Conservation (phyloP, 2,888 invertebrate genomes). For the Choristoneura rosaceana region DNA sequence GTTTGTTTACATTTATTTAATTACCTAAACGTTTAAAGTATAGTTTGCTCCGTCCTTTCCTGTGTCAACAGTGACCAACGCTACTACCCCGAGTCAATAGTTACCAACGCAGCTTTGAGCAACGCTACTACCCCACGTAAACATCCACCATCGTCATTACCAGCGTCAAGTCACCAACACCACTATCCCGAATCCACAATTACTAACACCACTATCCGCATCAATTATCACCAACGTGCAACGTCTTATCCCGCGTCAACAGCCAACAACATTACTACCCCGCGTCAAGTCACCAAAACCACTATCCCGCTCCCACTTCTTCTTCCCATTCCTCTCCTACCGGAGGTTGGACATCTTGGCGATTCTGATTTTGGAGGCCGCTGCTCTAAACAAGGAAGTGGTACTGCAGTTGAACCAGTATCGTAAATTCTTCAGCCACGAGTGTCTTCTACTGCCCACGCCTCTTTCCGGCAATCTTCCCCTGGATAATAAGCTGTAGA, state of each 20-base stretch:
- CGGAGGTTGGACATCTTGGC: too few relatives aligned
- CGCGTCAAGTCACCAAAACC: background rate
- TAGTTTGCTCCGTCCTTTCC: background rate
- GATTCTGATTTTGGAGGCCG: too few relatives aligned
- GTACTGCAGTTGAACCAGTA: too few relatives aligned
- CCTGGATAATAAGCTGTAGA: too few relatives aligned
- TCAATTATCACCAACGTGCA: background rate
- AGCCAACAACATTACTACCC: background rate
- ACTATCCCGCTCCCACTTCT: background rate
- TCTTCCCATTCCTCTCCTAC: too few relatives aligned
- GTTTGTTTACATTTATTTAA: too few relatives aligned
- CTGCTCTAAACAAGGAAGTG: too few relatives aligned
- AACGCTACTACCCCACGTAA: background rate
- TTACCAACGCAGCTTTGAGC: background rate
- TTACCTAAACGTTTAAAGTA: too few relatives aligned
- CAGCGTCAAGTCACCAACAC: background rate
- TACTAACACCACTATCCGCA: background rate
- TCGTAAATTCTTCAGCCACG: too few relatives aligned
- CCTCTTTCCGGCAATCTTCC: too few relatives aligned
- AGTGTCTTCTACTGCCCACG: too few relatives aligned
- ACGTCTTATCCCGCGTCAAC: background rate
- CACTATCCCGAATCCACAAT: background rate
- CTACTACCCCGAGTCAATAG: background rate
- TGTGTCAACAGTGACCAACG: background rate
- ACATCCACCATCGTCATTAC: background rate